Percentiles rank a stretch among this genome's conserved stretches.
Evolutionary conservation across 2,113 vertebrate genomes (phyloP).

Genomic region (Corapipo altera): DNA sequence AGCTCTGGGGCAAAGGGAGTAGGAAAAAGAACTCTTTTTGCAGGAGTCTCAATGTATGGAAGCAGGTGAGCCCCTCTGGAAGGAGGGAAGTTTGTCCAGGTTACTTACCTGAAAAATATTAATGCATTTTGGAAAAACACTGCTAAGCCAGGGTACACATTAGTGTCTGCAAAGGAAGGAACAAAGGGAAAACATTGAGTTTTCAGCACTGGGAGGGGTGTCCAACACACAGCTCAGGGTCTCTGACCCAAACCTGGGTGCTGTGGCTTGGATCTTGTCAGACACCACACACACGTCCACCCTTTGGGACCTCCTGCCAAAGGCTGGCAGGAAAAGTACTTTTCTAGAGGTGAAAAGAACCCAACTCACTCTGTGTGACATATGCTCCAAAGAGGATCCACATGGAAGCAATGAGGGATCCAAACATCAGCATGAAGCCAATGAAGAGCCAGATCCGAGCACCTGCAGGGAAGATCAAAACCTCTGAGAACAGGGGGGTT

Average conservation of each 20-base stretch:
- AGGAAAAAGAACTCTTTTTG: background rate
- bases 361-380: conserved; percentile 83
- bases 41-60: fast-evolving
- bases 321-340: background rate
- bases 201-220: background rate
- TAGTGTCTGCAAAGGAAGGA: conserved; percentile 66
- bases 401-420: conserved; percentile 91
- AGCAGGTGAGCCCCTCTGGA: background rate
- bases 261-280: background rate
- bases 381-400: conserved; percentile 91
- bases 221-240: background rate
- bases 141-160: conserved; percentile 88
- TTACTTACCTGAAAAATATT: conserved; percentile 92
- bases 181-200: background rate
- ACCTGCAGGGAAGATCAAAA: conserved; percentile 68
- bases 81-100: background rate
- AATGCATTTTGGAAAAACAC: conserved; percentile 95
- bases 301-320: background rate
- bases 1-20: background rate
- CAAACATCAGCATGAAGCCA: conserved; percentile 93
- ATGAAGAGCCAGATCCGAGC: conserved; percentile 91
- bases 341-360: background rate
- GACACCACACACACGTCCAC: background rate
- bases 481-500: background rate
- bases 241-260: background rate